These are phyloP conservation scores for Acyrthosiphon pisum DNA, from an alignment of 1,140 invertebrate species.

Conservation along the genomic window DNA sequence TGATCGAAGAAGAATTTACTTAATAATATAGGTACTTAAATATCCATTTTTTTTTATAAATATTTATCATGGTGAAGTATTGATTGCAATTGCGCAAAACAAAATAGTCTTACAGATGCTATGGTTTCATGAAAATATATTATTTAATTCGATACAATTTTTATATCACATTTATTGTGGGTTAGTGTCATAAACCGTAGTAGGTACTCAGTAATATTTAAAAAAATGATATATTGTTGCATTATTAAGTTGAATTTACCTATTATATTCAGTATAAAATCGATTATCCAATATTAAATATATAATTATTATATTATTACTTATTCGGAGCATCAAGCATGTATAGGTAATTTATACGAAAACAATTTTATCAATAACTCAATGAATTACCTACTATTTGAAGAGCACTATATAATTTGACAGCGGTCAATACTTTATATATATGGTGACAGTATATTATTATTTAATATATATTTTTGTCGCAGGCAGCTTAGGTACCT, in stretches of 20 bases:
- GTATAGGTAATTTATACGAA: neutral
- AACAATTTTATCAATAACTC: neutral
- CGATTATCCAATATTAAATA: neutral
- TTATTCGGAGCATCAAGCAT: neutral
- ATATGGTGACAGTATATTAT: neutral
- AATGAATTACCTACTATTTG: neutral
- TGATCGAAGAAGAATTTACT: neutral
- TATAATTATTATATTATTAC: neutral
- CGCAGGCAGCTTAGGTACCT: neutral
- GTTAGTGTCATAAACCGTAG: neutral
- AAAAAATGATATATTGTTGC: no score
- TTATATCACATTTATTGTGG: neutral
- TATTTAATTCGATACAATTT: neutral
- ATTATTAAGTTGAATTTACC: no score
- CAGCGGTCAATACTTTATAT: neutral
- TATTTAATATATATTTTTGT: neutral
- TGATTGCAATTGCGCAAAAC: neutral
- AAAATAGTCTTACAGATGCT: neutral
- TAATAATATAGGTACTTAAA: neutral
- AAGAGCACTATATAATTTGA: neutral
- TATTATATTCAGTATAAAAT: neutral
- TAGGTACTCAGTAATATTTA: no score
- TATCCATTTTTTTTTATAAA: neutral
- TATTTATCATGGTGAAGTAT: neutral
- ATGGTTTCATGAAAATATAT: neutral